Base-by-base conservation (phyloP, 2,797 vertebrate species). In the Neopelma chrysocephalum region DNA sequence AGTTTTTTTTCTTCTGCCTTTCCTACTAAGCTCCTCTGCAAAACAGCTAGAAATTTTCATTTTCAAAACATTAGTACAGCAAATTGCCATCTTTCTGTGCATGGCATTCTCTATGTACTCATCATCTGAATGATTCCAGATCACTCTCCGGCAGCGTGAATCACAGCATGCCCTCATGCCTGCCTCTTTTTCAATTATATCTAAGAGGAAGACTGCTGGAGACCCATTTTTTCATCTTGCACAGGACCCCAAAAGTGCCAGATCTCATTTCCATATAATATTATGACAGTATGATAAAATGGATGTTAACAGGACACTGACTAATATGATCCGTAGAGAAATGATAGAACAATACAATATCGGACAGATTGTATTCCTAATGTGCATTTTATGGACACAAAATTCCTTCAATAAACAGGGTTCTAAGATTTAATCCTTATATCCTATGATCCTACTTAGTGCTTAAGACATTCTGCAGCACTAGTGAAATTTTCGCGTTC, bases 111-210 rank as follows among this genome's bases (percentile, higher is more conserved):
- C 91, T 91, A 36, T 97, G 87, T 97, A 97, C 94, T 97, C 96
- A 98, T 97, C 96, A 97, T 97, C 96, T 96, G 95, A 97, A 95
- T 97, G 97, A 97, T 97, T 97, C 95, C 94, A 61, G 96, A 97
- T 97, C 87, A 95, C 93, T 97, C 88, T 97, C 93, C 48, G 84
- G 95, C 96, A 97, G 96, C 89, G 38, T 93, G 97, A 96, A 76
- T 94, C 96, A 82, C 96, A 97, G 96, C 61, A 82, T 96, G 95
- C 93, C 94, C 96, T 96, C 92, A 93, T 97, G 96, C 95, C 89
- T 98, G 96, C 96, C 94, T 97, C 96, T 96, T 98, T 98, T 98
- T 98, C 97, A 98, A 97, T 97, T 98, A 97, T 96, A 79, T 97
- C 93, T 97, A 96, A 98, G 97, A 97, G 96, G 94, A 98, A 97